phyloP scores from a whole-genome alignment of 2,113 vertebrate genomes.

The Peromyscus polionotus region DNA sequence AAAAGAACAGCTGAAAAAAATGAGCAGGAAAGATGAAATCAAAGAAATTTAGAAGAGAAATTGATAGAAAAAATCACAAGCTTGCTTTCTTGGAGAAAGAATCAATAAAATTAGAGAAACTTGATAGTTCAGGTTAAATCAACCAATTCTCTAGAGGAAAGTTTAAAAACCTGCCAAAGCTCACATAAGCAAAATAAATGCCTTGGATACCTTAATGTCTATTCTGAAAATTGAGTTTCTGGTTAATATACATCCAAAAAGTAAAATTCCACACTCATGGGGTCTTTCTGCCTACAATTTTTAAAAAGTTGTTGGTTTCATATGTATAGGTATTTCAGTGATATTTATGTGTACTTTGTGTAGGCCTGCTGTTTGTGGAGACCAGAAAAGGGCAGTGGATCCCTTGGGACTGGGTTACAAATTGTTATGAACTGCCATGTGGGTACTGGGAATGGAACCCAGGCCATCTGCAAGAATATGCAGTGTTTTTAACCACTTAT shows the following conservation, averaged over 20 bases:
- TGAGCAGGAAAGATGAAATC: background rate
- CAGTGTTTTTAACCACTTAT: background rate
- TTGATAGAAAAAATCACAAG: background rate
- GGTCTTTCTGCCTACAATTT: background rate
- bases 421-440: background rate
- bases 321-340: background rate
- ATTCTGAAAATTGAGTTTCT: background rate
- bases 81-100: background rate
- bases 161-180: background rate
- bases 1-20: background rate
- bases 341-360: too few relatives aligned
- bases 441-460: background rate
- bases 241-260: background rate
- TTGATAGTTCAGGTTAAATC: background rate
- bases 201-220: background rate
- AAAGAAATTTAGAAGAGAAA: background rate
- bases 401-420: background rate
- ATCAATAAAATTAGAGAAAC: slow-evolving; percentile 3
- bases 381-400: background rate
- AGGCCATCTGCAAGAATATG: background rate
- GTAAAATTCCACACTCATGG: background rate
- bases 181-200: background rate
- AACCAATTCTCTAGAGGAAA: background rate
- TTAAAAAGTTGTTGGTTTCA: background rate
- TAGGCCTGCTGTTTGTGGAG: background rate